These are phyloP conservation scores for Muscina levida DNA, from an alignment of 2,888 invertebrate genomes.

Conservation along the genomic window DNA sequence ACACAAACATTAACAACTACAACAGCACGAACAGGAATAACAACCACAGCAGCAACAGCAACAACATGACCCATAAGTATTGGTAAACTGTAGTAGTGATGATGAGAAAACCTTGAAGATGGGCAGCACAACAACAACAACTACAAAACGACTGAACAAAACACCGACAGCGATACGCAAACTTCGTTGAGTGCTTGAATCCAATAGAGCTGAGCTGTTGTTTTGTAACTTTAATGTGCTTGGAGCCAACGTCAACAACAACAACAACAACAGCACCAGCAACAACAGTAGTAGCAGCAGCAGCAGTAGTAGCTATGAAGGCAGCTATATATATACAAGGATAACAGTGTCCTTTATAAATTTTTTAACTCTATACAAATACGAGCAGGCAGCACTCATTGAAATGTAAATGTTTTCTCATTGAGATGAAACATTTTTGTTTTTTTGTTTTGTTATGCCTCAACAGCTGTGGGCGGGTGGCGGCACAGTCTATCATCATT, in stretches of 20 bases:
- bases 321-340: no score
- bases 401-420: constrained; percentile 27
- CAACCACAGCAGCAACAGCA: constrained; percentile 41
- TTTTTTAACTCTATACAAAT: constrained; percentile 30
- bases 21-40: constrained; percentile 33
- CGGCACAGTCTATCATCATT: no score
- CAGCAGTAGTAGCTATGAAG: background rate
- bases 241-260: constrained; percentile 31
- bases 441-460: background rate
- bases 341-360: constrained; percentile 35
- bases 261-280: constrained; percentile 1
- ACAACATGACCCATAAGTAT: constrained; percentile 57
- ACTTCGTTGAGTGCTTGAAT: constrained; percentile 40
- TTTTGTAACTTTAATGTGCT: constrained; percentile 46
- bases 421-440: constrained; percentile 16
- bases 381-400: no score
- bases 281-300: background rate
- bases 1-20: constrained; percentile 33
- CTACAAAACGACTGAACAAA: constrained; percentile 41
- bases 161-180: constrained; percentile 1
- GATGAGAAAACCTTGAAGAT: constrained; percentile 64
- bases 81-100: constrained; percentile 44
- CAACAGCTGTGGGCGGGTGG: no score
- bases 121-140: constrained; percentile 33
- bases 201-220: no score